Evolutionary conservation across 92 coral and sea anemone genomes (phyloP).

Genomic region (Bergia sp.): DNA sequence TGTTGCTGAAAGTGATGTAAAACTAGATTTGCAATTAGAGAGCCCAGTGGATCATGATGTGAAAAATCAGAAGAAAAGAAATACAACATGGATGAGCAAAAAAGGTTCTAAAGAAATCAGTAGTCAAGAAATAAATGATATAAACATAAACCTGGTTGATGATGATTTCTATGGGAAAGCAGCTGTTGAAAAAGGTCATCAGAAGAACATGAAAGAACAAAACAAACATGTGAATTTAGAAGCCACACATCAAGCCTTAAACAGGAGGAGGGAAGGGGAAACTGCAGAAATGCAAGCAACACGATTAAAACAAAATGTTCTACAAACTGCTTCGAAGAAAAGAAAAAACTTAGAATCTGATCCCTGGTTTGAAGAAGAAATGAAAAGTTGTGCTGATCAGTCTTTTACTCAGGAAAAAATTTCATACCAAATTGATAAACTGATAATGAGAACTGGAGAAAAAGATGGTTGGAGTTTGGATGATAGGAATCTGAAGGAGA

Average conservation of each 20-base stretch:
- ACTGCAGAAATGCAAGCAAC: not conserved
- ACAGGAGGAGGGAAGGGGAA: not conserved
- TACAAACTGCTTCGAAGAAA: not conserved
- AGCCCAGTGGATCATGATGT: not conserved
- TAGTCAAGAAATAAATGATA: not conserved
- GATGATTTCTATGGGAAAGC: not conserved
- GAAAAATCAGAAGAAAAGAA: not conserved
- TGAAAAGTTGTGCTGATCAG: not conserved
- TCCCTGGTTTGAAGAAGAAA: conserved; percentile 17
- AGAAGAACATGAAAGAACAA: not conserved
- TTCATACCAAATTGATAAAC: not conserved
- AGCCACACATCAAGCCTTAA: not conserved
- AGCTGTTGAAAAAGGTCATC: not conserved
- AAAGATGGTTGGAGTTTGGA: not conserved
- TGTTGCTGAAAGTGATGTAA: too few species aligned
- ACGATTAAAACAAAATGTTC: not conserved
- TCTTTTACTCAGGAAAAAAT: not conserved
- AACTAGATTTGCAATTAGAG: not conserved
- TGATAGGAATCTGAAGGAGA: not conserved
- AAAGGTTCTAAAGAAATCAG: not conserved
- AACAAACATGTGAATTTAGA: not conserved
- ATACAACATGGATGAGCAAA: not conserved
- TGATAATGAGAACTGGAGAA: not conserved
- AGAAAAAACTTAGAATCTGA: not conserved
- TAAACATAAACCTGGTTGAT: not conserved